A percentile compares a stretch with the other conserved stretches of the same genome.
These are phyloP conservation scores for Eupelmus urozonus DNA, from an alignment of 2,888 invertebrate genomes.

Conservation along the genomic window DNA sequence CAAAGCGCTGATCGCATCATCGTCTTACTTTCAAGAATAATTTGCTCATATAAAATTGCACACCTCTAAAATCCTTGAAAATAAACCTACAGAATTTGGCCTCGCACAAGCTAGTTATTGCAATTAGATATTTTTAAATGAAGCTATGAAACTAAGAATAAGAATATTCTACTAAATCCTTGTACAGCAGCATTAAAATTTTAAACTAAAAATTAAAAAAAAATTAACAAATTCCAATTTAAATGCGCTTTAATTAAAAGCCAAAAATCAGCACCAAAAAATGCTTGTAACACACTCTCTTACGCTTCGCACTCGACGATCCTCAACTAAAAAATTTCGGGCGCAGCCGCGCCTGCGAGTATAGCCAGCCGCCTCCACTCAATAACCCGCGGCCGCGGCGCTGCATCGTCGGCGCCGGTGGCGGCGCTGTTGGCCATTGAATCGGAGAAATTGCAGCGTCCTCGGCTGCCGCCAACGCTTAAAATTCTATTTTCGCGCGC, in stretches of 20 bases:
- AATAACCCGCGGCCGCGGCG: neutral
- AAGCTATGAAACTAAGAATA: no score
- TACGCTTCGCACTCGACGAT: neutral
- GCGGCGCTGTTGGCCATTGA: neutral
- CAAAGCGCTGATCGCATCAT: constrained; percentile 22
- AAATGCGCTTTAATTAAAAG: no score
- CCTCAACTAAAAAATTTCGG: no score
- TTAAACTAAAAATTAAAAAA: no score
- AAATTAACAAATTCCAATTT: no score
- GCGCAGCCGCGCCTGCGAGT: neutral
- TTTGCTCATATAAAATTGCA: constrained; percentile 5
- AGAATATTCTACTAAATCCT: no score
- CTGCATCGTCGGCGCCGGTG: no score
- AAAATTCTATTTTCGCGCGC: constrained; percentile 48
- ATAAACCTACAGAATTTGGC: neutral
- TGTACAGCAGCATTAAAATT: no score
- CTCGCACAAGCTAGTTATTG: neutral
- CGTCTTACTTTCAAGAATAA: constrained; percentile 30
- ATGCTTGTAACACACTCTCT: no score
- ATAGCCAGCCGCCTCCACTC: no score
- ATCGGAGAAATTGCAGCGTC: constrained; percentile 22
- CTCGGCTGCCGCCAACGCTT: neutral
- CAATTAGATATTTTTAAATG: no score
- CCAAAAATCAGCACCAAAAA: no score
- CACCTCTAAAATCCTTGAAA: neutral